A percentile compares a stretch with the other conserved stretches of the same genome.
Conservation (phyloP, 2,113 vertebrate genomes). For the Conger conger region DNA sequence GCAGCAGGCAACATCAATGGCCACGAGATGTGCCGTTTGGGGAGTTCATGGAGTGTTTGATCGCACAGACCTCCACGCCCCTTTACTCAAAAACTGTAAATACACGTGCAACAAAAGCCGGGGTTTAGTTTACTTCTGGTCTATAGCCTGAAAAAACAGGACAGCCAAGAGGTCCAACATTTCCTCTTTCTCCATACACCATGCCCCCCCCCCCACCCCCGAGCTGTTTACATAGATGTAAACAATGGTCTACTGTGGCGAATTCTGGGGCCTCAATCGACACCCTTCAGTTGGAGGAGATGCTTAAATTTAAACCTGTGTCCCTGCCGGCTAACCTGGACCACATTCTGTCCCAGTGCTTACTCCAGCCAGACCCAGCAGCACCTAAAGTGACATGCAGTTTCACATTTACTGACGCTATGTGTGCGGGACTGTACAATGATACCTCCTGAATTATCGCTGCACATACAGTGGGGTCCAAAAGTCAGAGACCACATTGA, state of each 20-base stretch:
- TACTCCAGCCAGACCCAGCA: no score
- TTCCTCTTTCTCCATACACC: neutral
- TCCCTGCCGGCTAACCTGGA: neutral
- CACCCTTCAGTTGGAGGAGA: neutral
- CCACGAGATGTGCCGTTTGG: constrained; percentile 65
- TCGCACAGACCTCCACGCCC: neutral
- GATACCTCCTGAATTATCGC: no score
- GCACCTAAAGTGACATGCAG: no score
- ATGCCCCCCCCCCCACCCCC: neutral
- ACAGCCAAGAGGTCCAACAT: constrained; percentile 30
- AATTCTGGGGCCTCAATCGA: neutral
- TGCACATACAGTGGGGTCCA: no score
- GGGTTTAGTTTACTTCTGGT: constrained; percentile 74
- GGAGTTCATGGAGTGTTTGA: constrained; percentile 44
- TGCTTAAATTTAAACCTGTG: neutral
- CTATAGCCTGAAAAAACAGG: constrained; percentile 71
- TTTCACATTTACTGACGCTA: no score
- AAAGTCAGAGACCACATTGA: no score
- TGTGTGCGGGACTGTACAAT: no score
- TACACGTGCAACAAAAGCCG: constrained; percentile 69
- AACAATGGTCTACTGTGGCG: neutral
- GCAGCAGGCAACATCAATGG: constrained; percentile 55
- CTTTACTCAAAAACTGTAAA: constrained; percentile 11
- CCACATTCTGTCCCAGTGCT: no score
- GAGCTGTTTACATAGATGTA: neutral